These are phyloP conservation scores for Urocyon cinereoargenteus DNA, from an alignment of 2,797 vertebrate genomes.

Conservation along the genomic window DNA sequence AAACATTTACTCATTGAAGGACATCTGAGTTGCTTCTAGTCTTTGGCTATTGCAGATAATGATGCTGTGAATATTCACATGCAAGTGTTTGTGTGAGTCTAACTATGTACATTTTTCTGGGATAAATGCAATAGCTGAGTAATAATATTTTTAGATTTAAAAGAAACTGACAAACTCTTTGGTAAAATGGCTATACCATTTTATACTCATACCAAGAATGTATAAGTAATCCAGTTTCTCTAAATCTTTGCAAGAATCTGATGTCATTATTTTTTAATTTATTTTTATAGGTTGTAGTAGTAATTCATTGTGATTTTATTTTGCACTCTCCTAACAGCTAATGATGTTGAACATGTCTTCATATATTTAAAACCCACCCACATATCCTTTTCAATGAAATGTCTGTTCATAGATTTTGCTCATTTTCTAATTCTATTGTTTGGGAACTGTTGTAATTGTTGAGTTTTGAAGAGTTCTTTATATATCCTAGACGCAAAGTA, in stretches of 20 bases:
- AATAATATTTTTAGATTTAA: neutral
- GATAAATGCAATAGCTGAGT: neutral
- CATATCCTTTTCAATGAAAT: neutral
- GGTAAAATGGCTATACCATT: neutral
- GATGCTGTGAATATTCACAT: neutral
- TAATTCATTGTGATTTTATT: neutral
- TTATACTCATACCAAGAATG: neutral
- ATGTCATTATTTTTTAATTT: neutral
- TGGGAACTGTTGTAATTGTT: neutral
- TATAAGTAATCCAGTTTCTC: neutral
- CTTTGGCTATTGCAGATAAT: conserved; percentile 2
- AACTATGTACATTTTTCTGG: neutral
- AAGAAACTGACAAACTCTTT: neutral
- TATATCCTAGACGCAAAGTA: neutral
- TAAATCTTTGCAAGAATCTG: neutral
- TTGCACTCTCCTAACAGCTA: neutral
- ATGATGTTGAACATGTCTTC: neutral
- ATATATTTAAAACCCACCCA: neutral
- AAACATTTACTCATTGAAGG: neutral
- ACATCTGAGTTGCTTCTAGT: neutral
- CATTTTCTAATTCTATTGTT: neutral
- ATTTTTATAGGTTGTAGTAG: neutral
- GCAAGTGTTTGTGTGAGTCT: neutral
- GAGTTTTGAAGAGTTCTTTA: neutral
- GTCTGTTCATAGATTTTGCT: neutral